Evolutionary conservation across 2,113 vertebrate genomes (phyloP), one percentile per base, ranked within the genome.

Genomic region (Butastur rufipennis): DNA sequence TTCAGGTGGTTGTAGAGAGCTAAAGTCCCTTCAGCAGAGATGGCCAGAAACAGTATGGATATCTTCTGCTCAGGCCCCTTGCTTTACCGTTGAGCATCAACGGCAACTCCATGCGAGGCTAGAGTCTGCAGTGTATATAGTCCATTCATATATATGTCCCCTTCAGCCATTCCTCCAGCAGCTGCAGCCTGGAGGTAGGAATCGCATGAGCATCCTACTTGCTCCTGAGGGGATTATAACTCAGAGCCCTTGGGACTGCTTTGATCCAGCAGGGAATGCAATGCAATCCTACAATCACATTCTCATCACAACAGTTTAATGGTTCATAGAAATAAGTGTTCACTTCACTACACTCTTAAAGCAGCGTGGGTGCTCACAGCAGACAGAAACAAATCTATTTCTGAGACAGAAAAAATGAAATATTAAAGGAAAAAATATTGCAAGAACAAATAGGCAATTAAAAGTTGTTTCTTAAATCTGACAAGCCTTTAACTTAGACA

Each of bases 381-480:
- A 93, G 85, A 86, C 45, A 53, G 78, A 90, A 95, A 88, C 38
- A 86, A 95, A 96, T 36, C 65, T 43, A 90, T 88, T 90, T 92
- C 68, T 63, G 48, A 67, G 68, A 42, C 2, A 82, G 42, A 45
- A 87, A 83, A 88, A 63, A 29, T 2, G 12, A 93, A 95, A 81
- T 59, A 75, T 75, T 89, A 84, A 81, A 68, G 16, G 38, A 40
- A 91, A 94, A 94, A 89, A 74, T 67, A 86, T 34, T 90, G 31
- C 52, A 83, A 88, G 87, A 86, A 86, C 56, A 95, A 92, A 91
- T 26, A 81, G 52, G 43, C 34, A 86, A 89, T 94, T 92, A 87
- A 61, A 95, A 87, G 19, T 48, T 88, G 78, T 81, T 91, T 84
- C 81, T 91, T 93, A 95, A 68, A 90, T 86, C 66, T 50, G 66